phyloP scores from a whole-genome alignment of 2,797 vertebrate genomes.

The Acanthopagrus latus region DNA sequence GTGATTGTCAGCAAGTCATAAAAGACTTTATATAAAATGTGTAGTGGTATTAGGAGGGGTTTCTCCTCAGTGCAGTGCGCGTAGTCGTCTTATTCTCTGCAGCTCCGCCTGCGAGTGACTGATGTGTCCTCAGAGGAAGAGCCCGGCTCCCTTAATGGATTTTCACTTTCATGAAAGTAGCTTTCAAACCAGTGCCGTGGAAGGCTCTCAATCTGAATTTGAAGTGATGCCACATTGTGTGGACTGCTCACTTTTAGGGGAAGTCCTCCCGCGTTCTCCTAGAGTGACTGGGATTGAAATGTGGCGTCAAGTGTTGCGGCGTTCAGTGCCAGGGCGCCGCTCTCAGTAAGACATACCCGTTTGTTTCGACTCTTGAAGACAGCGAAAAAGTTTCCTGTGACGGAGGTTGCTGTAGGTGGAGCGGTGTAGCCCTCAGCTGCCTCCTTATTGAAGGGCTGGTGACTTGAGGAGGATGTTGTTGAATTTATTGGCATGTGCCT shows the following conservation, averaged over 20 bases:
- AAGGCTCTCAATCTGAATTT: slow-evolving; percentile 56
- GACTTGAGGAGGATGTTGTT: slow-evolving; percentile 31
- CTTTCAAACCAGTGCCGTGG: slow-evolving; percentile 27
- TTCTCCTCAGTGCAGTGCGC: slow-evolving; percentile 22
- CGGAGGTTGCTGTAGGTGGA: slow-evolving; percentile 33
- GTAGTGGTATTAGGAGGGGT: slow-evolving; percentile 12
- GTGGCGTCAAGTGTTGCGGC: slow-evolving; percentile 1
- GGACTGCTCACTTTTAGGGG: slow-evolving; percentile 23
- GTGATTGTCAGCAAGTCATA: slow-evolving; percentile 17
- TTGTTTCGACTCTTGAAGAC: slow-evolving; percentile 31
- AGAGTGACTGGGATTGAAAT: slow-evolving; percentile 45
- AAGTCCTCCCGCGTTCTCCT: slow-evolving; percentile 34
- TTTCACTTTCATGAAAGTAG: slow-evolving; percentile 60
- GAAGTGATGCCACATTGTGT: slow-evolving; percentile 46
- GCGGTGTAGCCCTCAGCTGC: slow-evolving; percentile 20
- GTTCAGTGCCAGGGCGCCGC: slow-evolving; percentile 28
- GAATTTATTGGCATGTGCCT: slow-evolving; percentile 49
- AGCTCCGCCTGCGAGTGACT: slow-evolving; percentile 37
- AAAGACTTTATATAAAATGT: slow-evolving; percentile 21
- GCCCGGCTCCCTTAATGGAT: slow-evolving; percentile 47
- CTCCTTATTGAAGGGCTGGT: slow-evolving; percentile 33
- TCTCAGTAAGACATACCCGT: slow-evolving; percentile 32
- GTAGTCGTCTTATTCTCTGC: slow-evolving; percentile 11
- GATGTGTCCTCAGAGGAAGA: slow-evolving; percentile 50
- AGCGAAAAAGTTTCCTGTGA: slow-evolving; percentile 48